phyloP scores from a whole-genome alignment of 1,140 invertebrate species.

The Eciton burchellii region DNA sequence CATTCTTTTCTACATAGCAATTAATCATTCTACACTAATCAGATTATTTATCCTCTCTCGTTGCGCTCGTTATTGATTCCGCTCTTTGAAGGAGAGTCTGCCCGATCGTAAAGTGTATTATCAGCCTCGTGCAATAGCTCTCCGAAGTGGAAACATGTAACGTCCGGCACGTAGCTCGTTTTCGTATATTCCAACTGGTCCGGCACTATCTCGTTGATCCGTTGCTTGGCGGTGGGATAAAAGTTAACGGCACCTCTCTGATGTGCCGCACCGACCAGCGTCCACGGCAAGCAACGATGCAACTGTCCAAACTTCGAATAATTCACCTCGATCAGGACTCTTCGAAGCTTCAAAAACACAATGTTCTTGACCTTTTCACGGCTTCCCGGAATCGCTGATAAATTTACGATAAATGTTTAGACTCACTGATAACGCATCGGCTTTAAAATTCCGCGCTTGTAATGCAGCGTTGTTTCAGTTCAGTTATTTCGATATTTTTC shows the following conservation, averaged over 20 bases:
- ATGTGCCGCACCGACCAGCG: conserved; percentile 42
- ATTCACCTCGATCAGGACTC: conserved; percentile 17
- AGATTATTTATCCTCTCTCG: background rate
- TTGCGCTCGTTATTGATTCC: background rate
- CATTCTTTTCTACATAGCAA: no score
- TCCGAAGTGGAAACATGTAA: conserved; percentile 44
- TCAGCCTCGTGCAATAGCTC: conserved; percentile 24
- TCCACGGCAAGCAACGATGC: conserved; percentile 58
- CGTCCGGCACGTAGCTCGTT: conserved; percentile 22
- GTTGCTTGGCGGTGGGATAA: conserved; percentile 40
- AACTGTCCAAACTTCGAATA: conserved; percentile 40
- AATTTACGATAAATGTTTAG: conserved; percentile 47
- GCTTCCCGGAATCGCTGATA: conserved; percentile 13
- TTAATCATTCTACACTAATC: background rate
- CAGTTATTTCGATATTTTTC: background rate
- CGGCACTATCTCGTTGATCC: conserved; percentile 30
- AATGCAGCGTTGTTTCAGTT: background rate
- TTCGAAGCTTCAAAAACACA: conserved; percentile 8
- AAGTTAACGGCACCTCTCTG: conserved; percentile 36
- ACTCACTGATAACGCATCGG: conserved; percentile 31
- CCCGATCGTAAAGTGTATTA: no score
- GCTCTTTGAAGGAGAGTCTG: no score
- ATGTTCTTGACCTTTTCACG: background rate
- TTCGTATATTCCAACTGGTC: background rate
- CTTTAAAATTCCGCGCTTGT: background rate